Conservation (phyloP, 2,113 vertebrate genomes). For the Noctilio leporinus region DNA sequence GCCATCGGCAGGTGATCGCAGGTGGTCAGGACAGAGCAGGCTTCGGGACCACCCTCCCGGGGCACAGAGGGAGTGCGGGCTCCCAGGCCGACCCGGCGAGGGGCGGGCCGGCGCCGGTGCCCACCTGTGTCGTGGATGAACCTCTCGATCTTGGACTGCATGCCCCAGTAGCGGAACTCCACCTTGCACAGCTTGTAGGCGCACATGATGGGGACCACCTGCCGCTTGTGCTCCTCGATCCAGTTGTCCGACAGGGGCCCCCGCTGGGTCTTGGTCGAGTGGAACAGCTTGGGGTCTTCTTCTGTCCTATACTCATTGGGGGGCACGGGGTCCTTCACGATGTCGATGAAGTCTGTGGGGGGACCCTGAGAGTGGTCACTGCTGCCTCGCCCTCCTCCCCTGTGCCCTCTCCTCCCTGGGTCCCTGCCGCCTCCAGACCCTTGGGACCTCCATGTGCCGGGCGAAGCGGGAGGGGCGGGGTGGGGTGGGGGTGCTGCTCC, state of each 20-base stretch:
- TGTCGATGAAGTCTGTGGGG: slow-evolving; percentile 91
- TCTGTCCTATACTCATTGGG: slow-evolving; percentile 93
- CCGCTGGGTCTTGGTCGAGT: slow-evolving; percentile 90
- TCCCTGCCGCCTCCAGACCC: neutral
- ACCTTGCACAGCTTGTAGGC: slow-evolving; percentile 99
- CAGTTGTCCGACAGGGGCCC: slow-evolving; percentile 93
- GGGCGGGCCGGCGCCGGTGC: neutral
- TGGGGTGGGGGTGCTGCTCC: rapidly evolving
- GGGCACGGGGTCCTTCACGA: slow-evolving; percentile 93
- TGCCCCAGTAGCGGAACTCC: slow-evolving; percentile 99
- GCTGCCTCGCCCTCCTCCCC: neutral
- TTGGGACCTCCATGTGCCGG: neutral
- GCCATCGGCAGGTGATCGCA: rapidly evolving
- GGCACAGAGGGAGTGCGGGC: rapidly evolving
- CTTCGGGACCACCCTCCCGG: neutral
- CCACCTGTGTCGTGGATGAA: slow-evolving; percentile 98
- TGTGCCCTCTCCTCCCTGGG: neutral
- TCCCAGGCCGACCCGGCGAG: rapidly evolving
- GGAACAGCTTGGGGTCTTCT: slow-evolving; percentile 94
- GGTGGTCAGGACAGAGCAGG: neutral
- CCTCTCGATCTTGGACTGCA: slow-evolving; percentile 99
- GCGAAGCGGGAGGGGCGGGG: neutral
- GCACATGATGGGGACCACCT: slow-evolving; percentile 92
- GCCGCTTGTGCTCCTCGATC: slow-evolving; percentile 90
- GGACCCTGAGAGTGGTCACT: neutral